Evolutionary conservation across 92 coral and sea anemone genomes (phyloP).

Genomic region (Metridium senile): DNA sequence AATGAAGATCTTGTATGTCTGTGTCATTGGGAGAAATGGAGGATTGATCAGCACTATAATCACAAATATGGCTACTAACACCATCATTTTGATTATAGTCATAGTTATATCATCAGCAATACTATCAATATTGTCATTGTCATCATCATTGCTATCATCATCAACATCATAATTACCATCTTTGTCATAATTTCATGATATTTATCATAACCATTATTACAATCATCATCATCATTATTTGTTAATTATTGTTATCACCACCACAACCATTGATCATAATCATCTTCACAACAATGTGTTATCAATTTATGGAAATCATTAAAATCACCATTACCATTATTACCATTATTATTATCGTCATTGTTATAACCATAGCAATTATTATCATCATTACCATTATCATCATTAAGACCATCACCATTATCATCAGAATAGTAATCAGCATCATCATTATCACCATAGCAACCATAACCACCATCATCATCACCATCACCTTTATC

Average conservation of each 20-base stretch:
- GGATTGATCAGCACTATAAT: no score
- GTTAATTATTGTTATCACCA: background rate
- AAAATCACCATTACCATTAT: background rate
- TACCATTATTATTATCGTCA: background rate
- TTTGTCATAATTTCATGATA: background rate
- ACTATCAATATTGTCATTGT: background rate
- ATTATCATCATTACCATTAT: background rate
- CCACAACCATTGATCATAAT: background rate
- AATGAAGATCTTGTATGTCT: constrained; percentile 9
- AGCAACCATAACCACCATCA: background rate
- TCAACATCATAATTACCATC: background rate
- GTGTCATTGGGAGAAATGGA: no score
- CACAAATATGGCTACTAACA: background rate
- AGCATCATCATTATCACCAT: background rate
- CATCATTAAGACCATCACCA: background rate
- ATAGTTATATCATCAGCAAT: background rate
- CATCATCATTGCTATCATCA: background rate
- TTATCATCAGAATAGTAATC: background rate
- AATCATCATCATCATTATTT: background rate
- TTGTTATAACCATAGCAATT: background rate
- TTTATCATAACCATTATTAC: background rate
- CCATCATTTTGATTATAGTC: background rate
- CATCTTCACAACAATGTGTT: background rate
- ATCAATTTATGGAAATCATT: background rate
- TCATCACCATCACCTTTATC: background rate